Conservation (phyloP, 1,140 invertebrate genomes). For the Megalopta genalis region DNA sequence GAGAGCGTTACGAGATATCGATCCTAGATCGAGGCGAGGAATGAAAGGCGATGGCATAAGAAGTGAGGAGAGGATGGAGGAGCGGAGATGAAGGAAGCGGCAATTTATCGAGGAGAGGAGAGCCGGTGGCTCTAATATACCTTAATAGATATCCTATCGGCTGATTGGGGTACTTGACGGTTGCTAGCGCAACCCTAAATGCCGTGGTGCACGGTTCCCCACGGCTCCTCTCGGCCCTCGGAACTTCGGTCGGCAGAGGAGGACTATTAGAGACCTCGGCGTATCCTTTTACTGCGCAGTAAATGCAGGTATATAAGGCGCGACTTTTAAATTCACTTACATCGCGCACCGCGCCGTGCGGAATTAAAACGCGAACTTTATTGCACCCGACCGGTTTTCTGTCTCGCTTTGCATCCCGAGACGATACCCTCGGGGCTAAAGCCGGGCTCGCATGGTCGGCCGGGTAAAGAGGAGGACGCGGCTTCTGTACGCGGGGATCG, state of each 20-base stretch:
- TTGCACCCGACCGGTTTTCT: constrained; percentile 57
- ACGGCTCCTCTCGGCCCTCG: neutral
- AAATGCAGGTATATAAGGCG: constrained; percentile 67
- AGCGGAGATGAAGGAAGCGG: constrained; percentile 30
- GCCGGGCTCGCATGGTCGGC: constrained; percentile 2
- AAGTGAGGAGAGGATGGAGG: constrained; percentile 9
- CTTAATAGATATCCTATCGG: constrained; percentile 65
- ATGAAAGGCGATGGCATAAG: constrained; percentile 15
- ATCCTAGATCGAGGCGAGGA: constrained; percentile 25
- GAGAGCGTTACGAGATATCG: neutral
- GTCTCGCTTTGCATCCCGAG: constrained; percentile 36
- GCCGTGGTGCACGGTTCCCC: constrained; percentile 16
- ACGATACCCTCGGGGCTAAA: constrained; percentile 25
- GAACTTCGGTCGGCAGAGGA: constrained; percentile 51
- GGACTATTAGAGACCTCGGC: constrained; percentile 56
- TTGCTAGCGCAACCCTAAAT: constrained; percentile 57
- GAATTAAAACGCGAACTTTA: constrained; percentile 67
- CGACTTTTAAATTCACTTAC: constrained; percentile 69
- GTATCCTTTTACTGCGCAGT: constrained; percentile 60
- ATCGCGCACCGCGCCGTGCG: constrained; percentile 25
- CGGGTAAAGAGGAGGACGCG: constrained; percentile 4
- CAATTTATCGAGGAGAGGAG: constrained; percentile 52
- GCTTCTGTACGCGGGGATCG: constrained; percentile 27
- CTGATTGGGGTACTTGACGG: constrained; percentile 55
- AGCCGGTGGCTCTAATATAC: constrained; percentile 56